A percentile compares a stretch with the other conserved stretches of the same genome.
These are phyloP conservation scores for Cygnus olor DNA, from an alignment of 2,797 vertebrate genomes.

Conservation along the genomic window DNA sequence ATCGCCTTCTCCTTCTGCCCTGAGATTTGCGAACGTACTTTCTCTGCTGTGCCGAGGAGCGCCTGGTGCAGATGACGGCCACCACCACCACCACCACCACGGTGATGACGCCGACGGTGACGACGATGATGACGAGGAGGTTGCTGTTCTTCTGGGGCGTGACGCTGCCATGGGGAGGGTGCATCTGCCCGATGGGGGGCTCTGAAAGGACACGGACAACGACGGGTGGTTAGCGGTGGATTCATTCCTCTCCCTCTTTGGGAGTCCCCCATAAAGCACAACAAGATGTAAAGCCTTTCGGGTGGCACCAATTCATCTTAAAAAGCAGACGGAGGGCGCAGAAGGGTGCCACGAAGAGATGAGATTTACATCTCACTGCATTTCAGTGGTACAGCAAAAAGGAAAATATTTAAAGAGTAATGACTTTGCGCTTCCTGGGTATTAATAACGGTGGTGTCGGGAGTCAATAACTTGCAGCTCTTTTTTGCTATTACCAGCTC, in stretches of 20 bases:
- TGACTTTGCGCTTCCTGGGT: neutral
- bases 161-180: constrained; percentile 89
- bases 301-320: neutral
- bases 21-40: constrained; percentile 81
- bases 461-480: neutral
- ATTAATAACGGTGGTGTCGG: neutral
- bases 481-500: neutral
- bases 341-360: neutral
- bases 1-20: accelerated
- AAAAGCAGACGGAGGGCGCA: neutral
- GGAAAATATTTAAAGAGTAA: neutral
- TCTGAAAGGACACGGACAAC: constrained; percentile 75
- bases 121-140: constrained; percentile 90
- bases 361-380: neutral
- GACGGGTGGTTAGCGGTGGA: accelerated
- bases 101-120: constrained; percentile 87
- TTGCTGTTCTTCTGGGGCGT: constrained; percentile 93
- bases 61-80: constrained; percentile 89
- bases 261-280: neutral
- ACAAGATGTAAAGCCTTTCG: neutral
- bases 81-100: constrained; percentile 85
- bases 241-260: neutral
- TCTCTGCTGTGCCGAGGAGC: constrained; percentile 91
- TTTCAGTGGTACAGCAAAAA: neutral
- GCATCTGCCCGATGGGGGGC: constrained; percentile 93